Conservation (phyloP, 1,140 invertebrate genomes). For the Papilio machaon region DNA sequence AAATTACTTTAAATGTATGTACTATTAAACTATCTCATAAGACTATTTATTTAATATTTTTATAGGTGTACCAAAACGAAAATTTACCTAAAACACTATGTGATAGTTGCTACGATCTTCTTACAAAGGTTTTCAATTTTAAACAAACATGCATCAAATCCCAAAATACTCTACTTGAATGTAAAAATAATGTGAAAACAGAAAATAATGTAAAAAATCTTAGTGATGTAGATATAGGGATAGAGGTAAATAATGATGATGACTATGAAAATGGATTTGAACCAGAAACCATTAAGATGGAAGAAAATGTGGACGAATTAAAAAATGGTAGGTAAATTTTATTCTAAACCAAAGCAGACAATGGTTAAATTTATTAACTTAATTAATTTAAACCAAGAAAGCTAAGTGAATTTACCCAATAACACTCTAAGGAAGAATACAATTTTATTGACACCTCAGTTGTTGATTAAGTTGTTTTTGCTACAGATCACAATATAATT, state of each 20-base stretch:
- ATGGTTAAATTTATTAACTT: no score
- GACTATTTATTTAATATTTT: conserved; percentile 30
- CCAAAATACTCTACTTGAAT: conserved; percentile 58
- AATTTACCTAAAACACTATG: conserved; percentile 69
- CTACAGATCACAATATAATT: no score
- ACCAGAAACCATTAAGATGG: conserved; percentile 38
- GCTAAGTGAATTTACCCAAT: no score
- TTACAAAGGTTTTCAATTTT: conserved; percentile 67
- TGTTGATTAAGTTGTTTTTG: no score
- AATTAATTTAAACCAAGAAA: no score
- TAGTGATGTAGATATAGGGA: conserved; percentile 36
- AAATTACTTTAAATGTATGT: not conserved
- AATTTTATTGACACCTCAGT: no score
- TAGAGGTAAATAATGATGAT: conserved; percentile 23
- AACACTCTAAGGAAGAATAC: no score
- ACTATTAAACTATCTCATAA: not conserved
- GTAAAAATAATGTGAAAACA: conserved; percentile 46
- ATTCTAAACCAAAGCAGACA: not conserved
- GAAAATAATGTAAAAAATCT: conserved; percentile 40
- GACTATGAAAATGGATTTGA: conserved; percentile 42
- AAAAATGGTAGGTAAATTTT: conserved; percentile 14
- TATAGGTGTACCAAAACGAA: conserved; percentile 62
- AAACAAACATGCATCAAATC: conserved; percentile 74
- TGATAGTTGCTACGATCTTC: conserved; percentile 63
- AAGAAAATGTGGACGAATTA: conserved; percentile 34